Evolutionary conservation across 2,888 invertebrate species (phyloP).

Genomic region (Ischnura elegans): DNA sequence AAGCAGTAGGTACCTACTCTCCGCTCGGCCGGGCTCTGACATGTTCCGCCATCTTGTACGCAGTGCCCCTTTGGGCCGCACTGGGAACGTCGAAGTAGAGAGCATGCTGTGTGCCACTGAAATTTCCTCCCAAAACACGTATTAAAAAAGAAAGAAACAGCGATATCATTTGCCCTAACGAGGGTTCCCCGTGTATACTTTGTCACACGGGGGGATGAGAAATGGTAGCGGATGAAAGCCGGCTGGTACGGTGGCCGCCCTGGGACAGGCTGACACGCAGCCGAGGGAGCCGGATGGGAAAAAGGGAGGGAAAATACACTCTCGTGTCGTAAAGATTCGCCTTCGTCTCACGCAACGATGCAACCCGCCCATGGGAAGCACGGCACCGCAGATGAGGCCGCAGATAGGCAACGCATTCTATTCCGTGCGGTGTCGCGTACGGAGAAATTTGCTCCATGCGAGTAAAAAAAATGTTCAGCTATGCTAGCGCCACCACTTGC

Average conservation of each 20-base stretch:
- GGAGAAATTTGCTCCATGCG: too few species aligned
- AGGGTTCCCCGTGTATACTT: neutral
- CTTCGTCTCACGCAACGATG: neutral
- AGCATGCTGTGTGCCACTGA: neutral
- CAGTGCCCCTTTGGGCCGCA: neutral
- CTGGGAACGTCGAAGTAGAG: neutral
- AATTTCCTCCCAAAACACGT: neutral
- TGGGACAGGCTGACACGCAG: slow-evolving; percentile 62
- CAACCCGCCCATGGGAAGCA: too few species aligned
- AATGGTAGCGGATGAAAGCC: too few species aligned
- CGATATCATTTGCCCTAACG: neutral
- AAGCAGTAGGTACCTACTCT: neutral
- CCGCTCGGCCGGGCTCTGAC: neutral
- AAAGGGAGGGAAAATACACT: neutral
- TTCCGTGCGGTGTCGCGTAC: too few species aligned
- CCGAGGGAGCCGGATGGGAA: neutral
- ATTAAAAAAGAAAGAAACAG: neutral
- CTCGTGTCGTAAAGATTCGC: neutral
- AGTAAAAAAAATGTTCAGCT: too few species aligned
- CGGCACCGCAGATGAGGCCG: too few species aligned
- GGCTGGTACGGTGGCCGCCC: slow-evolving; percentile 60
- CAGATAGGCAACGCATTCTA: too few species aligned
- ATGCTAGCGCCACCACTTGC: too few species aligned
- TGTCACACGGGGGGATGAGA: neutral
- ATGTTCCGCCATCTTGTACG: neutral